A percentile compares a stretch with the other conserved stretches of the same genome.
Conservation (phyloP, 2,888 invertebrate genomes). For the Eumerus sabulonum region DNA sequence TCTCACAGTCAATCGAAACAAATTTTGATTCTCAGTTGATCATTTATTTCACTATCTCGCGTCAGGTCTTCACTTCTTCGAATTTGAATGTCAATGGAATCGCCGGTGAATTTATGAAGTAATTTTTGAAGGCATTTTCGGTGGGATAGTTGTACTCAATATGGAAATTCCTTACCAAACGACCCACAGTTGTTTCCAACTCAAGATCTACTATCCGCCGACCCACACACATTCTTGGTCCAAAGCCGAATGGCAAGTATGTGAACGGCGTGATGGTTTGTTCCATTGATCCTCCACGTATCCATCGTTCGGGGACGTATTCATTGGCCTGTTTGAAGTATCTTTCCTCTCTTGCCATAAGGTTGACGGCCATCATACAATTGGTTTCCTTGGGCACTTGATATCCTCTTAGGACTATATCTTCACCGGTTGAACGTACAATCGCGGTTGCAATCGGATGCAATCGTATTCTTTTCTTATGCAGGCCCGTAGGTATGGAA, state of each 20-base stretch:
- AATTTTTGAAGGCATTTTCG: slow-evolving; percentile 69
- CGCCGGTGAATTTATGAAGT: slow-evolving; percentile 73
- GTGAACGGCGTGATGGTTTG: slow-evolving; percentile 80
- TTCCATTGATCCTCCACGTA: slow-evolving; percentile 73
- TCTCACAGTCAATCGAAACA: no score
- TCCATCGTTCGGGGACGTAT: slow-evolving; percentile 88
- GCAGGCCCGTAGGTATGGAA: slow-evolving; percentile 84
- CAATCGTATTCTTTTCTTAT: slow-evolving; percentile 84
- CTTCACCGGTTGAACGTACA: slow-evolving; percentile 79
- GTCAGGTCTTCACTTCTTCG: slow-evolving; percentile 16
- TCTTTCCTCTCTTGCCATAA: slow-evolving; percentile 80
- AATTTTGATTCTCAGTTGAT: no score
- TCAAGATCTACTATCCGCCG: slow-evolving; percentile 86
- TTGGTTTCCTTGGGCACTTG: slow-evolving; percentile 82
- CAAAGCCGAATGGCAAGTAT: slow-evolving; percentile 84
- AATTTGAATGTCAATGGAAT: slow-evolving; percentile 72
- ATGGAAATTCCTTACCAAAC: slow-evolving; percentile 73
- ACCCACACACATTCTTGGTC: slow-evolving; percentile 85
- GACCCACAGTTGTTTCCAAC: slow-evolving; percentile 81
- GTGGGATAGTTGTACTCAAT: slow-evolving; percentile 73
- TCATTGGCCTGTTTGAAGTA: slow-evolving; percentile 82
- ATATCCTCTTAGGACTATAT: slow-evolving; percentile 83
- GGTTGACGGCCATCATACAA: slow-evolving; percentile 84
- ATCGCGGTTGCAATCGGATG: slow-evolving; percentile 81
- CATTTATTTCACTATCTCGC: no score